Evolutionary conservation across 1,140 invertebrate species (phyloP), one percentile per base, ranked within the genome.

Genomic region (Drosophila insularis): DNA sequence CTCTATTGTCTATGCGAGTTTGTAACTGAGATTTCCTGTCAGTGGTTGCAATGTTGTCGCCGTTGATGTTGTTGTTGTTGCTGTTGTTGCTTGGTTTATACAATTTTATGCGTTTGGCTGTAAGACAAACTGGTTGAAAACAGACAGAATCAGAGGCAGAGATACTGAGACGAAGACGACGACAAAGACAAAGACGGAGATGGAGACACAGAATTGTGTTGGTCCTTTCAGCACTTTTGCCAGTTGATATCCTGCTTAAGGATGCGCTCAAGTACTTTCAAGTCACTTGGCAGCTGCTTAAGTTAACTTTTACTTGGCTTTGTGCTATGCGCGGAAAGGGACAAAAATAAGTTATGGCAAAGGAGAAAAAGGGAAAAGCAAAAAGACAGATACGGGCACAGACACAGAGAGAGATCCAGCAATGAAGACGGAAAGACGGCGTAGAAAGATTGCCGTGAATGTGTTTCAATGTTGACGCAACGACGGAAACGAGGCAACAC

Each of bases 171-270:
- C 13, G 7, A 17, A 50, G 40, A 17, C 13, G 21, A 17, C 13
- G 21, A n/a, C n/a, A n/a, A n/a, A 58, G 19, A 27, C 13, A 4
- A 17, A 50, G 40, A 17, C 13, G 21, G 40, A 37, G 59, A 40
- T 14, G 23, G 19, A 8, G 19, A n/a, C 60, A 58, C 14, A 10
- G 54, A 14, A 54, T 64, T 68, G 64, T 71, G 80, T 73, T 78
- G 43, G 43, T 50, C 74, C 79, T 87, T 87, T 79, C 76, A 81
- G 74, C 73, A 77, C 84, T 87, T 82, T 89, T 87, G 84, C 84
- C 85, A 89, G 84, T 89, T 89, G 85, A 89, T 89, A 89, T 89
- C 84, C 84, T 89, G 84, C 84, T 89, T 89, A 89, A 89, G 84
- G 84, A 89, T 89, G 84, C 84, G 84, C 84, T 89, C 84, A 89